Base-by-base conservation (phyloP, 1,140 invertebrate genomes). In the Laupala kohalensis region DNA sequence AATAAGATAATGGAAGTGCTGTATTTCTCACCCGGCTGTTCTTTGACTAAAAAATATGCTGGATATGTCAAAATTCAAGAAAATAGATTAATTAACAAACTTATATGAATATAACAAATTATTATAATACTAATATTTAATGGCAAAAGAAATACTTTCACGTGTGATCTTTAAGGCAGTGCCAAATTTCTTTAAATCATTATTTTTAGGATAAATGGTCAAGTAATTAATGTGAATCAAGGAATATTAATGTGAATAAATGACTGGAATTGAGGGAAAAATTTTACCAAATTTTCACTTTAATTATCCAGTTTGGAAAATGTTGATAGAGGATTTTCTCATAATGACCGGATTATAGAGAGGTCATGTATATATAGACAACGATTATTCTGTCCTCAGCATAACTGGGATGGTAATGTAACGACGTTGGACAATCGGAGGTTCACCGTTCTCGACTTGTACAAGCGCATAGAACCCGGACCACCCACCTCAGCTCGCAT, bases 331-430 rank as follows among this genome's bases (percentile, higher is more conserved):
- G 12, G n/a, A n/a, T n/a, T n/a, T n/a, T n/a, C n/a, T n/a, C n/a
- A n/a, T n/a, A n/a, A n/a, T n/a, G n/a, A n/a, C n/a, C n/a, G n/a
- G n/a, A n/a, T n/a, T n/a, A 13, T 25, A 67, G 6, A 67, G 6
- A 67, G 12, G 25, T 25, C 12, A 67, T 67, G 9, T 67, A 67
- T 67, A 9, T n/a, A 71, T 24, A 25, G 6, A 6, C 25, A 12
- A 25, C 37, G 30, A 72, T 65, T 68, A 15, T 71, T 23, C n/a
- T 73, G 53, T 73, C 24, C 65, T 62, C 74, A 70, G 6, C 72
- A 77, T 76, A 77, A 76, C 15, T 78, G 77, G 76, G 71, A 74
- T 37, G 76, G 76, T 19, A 74, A 76, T 26, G 74, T 76, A 5
- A 73, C 74, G 13, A 76, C 73, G 4, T 71, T 69, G 15, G 74